Base-by-base conservation (phyloP, 2,888 invertebrate species). In the Lasioglossum oenotherae region DNA sequence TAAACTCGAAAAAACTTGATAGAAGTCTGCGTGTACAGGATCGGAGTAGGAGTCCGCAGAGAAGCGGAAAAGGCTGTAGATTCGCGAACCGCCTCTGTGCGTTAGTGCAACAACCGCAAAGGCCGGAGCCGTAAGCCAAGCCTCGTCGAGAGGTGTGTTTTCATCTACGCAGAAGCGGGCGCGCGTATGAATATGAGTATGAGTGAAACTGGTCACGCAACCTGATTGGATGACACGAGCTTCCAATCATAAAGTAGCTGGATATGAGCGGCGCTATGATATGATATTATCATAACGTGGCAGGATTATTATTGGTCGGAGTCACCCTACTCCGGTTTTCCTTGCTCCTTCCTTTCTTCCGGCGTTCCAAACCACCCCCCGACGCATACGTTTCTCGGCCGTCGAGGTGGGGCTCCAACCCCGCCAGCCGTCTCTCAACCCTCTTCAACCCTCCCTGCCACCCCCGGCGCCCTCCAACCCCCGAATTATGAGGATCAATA, bases 401-500 rank as follows among this genome's bases (percentile, higher is more conserved):
- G 88, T 86, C 90, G 89, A 91, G 92, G 92, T 92, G 92, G 92
- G 92, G 92, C 90, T 88, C 87, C 87, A 81, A 78, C 88, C 90
- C 92, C 91, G 89, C 91, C 87, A 85, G 81, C 82, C 86, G 89
- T 88, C 91, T 84, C 91, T 88, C 90, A 86, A 81, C 89, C 90
- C 92, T 53, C 89, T 85, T 85, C 84, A 85, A 82, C 79, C 79
- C 81, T 87, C 88, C 88, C 90, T 88, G 82, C 89, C 82, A 80
- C 60, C 87, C 87, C 84, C 87, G 79, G 82, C 84, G 82, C 88
- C 90, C 86, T 86, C 89, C 90, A 84, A 86, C 92, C 92, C 92
- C 93, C 92, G 92, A 95, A 95, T 95, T 95, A 95, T 95, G 94
- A 95, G 94, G 95, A 95, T 95, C 95, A 95, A 95, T 95, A 95